Evolutionary conservation across 1,140 invertebrate genomes (phyloP).

Genomic region (Lordiphosa mommai): DNA sequence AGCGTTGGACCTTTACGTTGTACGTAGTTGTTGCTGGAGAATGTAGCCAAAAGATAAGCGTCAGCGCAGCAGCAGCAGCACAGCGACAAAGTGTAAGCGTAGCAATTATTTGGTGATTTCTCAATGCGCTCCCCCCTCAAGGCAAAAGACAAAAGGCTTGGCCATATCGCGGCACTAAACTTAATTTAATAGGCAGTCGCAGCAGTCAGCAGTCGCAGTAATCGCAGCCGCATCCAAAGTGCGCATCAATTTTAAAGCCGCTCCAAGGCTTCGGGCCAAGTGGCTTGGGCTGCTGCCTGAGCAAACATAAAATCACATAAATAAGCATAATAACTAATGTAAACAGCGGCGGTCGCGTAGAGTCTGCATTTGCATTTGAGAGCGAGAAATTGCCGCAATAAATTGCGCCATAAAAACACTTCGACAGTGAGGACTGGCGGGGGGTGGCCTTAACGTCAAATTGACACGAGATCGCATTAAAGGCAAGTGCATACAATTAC

Average conservation of each 20-base stretch:
- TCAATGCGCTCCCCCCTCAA: conserved; percentile 35
- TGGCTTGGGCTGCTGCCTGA: conserved; percentile 16
- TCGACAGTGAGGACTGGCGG: conserved; percentile 15
- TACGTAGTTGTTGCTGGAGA: conserved; percentile 42
- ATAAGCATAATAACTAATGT: conserved; percentile 77
- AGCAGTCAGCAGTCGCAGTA: conserved; percentile 12
- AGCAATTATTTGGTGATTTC: conserved; percentile 76
- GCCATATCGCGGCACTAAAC: conserved; percentile 68
- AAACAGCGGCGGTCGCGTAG: conserved; percentile 60
- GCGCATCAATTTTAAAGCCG: conserved; percentile 63
- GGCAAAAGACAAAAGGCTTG: conserved; percentile 57
- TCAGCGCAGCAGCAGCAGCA: conserved; percentile 27
- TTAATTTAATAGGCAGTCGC: conserved; percentile 62
- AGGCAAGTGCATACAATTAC: conserved; percentile 72
- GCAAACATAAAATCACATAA: conserved; percentile 49
- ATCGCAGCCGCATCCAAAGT: conserved; percentile 33
- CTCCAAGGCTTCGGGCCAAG: conserved; percentile 49
- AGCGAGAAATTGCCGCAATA: conserved; percentile 72
- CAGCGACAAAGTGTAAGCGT: conserved; percentile 73
- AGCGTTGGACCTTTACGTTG: conserved; percentile 23
- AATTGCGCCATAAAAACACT: conserved; percentile 71
- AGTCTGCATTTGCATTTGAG: conserved; percentile 70
- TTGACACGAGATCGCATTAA: conserved; percentile 68
- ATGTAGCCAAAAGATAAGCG: conserved; percentile 69
- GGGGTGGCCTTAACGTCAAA: conserved; percentile 19